A percentile compares a stretch with the other conserved stretches of the same genome.
Conservation (phyloP, 2,113 vertebrate genomes). For the Cyanoderma ruficeps region DNA sequence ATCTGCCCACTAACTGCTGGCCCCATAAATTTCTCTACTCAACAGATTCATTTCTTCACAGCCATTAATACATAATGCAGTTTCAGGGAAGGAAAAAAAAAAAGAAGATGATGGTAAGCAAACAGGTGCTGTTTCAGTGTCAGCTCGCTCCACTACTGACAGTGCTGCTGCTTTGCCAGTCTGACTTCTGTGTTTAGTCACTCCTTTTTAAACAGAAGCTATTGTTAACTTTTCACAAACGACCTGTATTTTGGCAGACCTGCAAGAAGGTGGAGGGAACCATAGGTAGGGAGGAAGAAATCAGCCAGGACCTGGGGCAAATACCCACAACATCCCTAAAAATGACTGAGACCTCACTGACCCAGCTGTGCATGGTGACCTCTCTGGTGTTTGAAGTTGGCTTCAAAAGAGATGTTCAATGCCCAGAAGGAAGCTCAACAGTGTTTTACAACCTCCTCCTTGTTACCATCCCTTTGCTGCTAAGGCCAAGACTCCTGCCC, state of each 20-base stretch:
- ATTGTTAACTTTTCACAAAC: neutral
- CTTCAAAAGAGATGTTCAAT: neutral
- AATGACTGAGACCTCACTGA: neutral
- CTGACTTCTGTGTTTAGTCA: neutral
- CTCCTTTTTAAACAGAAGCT: neutral
- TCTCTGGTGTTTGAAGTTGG: neutral
- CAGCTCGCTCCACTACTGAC: neutral
- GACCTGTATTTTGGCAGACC: neutral
- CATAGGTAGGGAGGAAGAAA: neutral
- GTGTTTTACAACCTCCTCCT: neutral
- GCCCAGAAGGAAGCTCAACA: neutral
- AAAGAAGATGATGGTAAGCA: neutral
- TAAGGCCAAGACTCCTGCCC: neutral
- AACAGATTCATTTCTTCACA: conserved; percentile 10
- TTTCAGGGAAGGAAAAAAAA: neutral
- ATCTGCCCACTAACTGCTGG: neutral
- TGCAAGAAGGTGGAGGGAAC: neutral
- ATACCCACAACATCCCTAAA: neutral
- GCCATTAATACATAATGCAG: neutral
- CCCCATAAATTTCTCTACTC: neutral
- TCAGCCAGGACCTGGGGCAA: neutral
- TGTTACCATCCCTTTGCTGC: neutral
- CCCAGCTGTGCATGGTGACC: accelerated
- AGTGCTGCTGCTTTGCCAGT: neutral
- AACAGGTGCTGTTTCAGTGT: neutral